Base-by-base conservation (phyloP, 2,113 vertebrate genomes). In the Mohoua ochrocephala region DNA sequence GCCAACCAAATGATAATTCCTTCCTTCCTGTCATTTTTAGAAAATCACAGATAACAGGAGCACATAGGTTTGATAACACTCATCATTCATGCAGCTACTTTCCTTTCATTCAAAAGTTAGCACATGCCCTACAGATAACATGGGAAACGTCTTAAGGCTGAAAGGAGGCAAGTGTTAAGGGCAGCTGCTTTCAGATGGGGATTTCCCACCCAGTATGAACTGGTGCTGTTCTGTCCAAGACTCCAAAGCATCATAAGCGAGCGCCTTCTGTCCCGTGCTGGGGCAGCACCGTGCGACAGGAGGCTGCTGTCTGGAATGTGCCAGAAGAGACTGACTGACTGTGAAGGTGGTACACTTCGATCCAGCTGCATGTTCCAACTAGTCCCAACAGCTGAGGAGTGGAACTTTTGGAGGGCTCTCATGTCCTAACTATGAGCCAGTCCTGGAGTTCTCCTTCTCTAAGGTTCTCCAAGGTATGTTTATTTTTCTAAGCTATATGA, bases 221-320 rank as follows among this genome's bases (percentile, higher is more conserved):
- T 4, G 18, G 4, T 11, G 45, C 52, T 70, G 11, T n/a, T 82
- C 26, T 42, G 13, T 20, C 3, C 10, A 45, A 53, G 31, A 14
- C 9, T 3, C 3, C 2, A 22, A 0, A 30, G 67, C 68, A 37
- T 5, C 23, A 3, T 2, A 11, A 50, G 31, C 30, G 11, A 74
- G n/a, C n/a, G 24, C 27, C 41, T 76, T 45, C 16, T 1, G 23
- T 49, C 13, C 4, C 1, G 33, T 19, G 30, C 71, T 24, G 11
- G 27, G 44, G 70, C 44, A 49, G 49, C 4, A 7, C 0, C 31
- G 35, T 5, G 35, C 6, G 28, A 31, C 7, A 4, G 15, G 42
- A n/a, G n/a, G n/a, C 52, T 84, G 68, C 84, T 50, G 28, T 20
- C 49, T 47, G 41, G 33, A 54, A 45, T 0, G 8, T 68, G 19